These are phyloP conservation scores for Lycodopsis pacificus DNA, from an alignment of 2,797 vertebrate genomes.

Conservation along the genomic window DNA sequence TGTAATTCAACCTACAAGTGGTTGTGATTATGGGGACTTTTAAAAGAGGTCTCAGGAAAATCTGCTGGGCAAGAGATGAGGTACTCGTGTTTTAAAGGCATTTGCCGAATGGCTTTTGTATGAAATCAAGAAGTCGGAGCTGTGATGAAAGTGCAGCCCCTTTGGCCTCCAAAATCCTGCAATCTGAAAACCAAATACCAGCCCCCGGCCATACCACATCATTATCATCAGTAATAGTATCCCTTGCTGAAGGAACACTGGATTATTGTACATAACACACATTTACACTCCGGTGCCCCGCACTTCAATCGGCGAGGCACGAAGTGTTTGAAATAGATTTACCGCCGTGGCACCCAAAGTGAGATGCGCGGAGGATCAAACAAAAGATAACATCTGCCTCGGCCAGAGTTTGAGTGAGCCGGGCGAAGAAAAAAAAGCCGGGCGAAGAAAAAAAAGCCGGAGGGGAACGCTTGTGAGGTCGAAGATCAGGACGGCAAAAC, in stretches of 20 bases:
- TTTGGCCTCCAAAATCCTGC: conserved; percentile 48
- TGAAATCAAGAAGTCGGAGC: conserved; percentile 26
- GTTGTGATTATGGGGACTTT: conserved; percentile 1
- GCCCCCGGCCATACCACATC: conserved; percentile 49
- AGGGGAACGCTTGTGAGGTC: conserved; percentile 24
- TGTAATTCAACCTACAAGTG: conserved; percentile 14
- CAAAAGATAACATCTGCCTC: conserved; percentile 56
- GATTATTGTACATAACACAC: conserved; percentile 61
- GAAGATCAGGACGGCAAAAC: conserved; percentile 34
- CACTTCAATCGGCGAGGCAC: conserved; percentile 48
- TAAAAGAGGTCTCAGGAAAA: conserved; percentile 9
- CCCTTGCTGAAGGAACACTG: conserved; percentile 62
- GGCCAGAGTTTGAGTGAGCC: conserved; percentile 49
- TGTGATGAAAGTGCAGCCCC: conserved; percentile 29
- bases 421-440: conserved; percentile 29
- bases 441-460: conserved; percentile 26
- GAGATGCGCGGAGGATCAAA: conserved; percentile 67
- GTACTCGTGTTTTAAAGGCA: conserved; percentile 7
- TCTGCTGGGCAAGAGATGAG: conserved; percentile 22
- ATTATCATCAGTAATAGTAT: conserved; percentile 73
- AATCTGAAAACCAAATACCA: conserved; percentile 60
- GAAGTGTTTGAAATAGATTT: conserved; percentile 65
- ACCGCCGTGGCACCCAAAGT: conserved; percentile 56
- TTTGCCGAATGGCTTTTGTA: conserved; percentile 24
- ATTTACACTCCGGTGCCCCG: conserved; percentile 49